Conservation (phyloP, 2,797 vertebrate genomes). For the Labeo calbasu region DNA sequence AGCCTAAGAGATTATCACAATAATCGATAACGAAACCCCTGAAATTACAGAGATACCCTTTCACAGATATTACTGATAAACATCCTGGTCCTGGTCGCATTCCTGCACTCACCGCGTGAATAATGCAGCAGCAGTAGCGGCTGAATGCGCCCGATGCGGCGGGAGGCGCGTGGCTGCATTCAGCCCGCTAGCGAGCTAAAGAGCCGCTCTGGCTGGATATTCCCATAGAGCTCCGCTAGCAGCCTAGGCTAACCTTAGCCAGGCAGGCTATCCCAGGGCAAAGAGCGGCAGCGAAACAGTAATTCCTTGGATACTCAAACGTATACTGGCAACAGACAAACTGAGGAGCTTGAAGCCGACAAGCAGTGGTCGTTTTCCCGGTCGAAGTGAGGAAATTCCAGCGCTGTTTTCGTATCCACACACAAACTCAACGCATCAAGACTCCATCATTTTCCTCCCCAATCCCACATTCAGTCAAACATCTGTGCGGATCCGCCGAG, state of each 20-base stretch:
- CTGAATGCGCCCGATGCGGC: conserved; percentile 36
- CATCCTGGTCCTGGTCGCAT: not conserved
- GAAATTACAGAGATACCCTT: not conserved
- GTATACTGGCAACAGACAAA: not conserved
- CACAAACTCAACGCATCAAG: conserved; percentile 59
- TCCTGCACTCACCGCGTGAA: conserved; percentile 59
- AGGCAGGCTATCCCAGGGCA: conserved; percentile 28
- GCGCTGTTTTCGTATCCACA: conserved; percentile 39
- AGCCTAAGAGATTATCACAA: not conserved
- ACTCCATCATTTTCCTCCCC: conserved; percentile 67
- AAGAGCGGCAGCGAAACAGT: not conserved
- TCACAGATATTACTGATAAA: not conserved
- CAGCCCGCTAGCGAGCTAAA: conserved; percentile 58
- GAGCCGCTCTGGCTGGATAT: conserved; percentile 62
- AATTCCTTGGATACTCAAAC: not conserved
- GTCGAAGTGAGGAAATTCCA: conserved; percentile 54
- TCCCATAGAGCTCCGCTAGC: conserved; percentile 42
- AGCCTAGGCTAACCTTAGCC: conserved; percentile 27
- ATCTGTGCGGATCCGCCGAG: conserved; percentile 51
- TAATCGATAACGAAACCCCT: not conserved
- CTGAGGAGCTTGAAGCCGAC: conserved; percentile 1
- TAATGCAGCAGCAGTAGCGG: conserved; percentile 40
- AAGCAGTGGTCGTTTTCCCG: not conserved
- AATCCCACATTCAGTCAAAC: conserved; percentile 59
- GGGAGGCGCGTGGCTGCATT: conserved; percentile 48